Evolutionary conservation across 2,113 vertebrate species (phyloP).

Genomic region (Hirundichthys speculiger): DNA sequence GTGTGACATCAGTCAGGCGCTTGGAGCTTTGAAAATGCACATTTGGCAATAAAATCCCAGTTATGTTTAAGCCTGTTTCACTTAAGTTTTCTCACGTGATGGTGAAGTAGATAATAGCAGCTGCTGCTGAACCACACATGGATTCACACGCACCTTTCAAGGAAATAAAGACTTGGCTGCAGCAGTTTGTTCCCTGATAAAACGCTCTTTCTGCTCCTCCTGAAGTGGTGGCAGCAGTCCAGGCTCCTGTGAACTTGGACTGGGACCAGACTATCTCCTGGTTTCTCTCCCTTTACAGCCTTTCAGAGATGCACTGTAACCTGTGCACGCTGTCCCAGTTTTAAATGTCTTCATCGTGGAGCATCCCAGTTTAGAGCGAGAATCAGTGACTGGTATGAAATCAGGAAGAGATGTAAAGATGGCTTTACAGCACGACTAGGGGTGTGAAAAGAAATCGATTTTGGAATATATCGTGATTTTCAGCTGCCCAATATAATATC

Average conservation of each 20-base stretch:
- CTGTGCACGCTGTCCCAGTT: constrained; percentile 11
- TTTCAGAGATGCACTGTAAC: constrained; percentile 16
- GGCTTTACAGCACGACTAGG: no score
- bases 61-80: no score
- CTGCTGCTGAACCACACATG: no score
- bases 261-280: constrained; percentile 6
- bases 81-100: no score
- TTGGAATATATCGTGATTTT: no score
- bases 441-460: no score
- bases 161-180: constrained; percentile 23
- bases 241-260: constrained; percentile 23
- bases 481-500: no score
- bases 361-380: constrained; percentile 4
- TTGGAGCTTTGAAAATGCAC: no score
- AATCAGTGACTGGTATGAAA: neutral
- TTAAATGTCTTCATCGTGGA: neutral
- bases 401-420: neutral
- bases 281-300: constrained; percentile 13
- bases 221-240: constrained; percentile 45
- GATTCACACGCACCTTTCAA: constrained; percentile 24
- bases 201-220: constrained; percentile 31
- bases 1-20: no score
- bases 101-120: no score
- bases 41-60: no score
- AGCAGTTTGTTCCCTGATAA: constrained; percentile 43